Percentiles rank a stretch among this genome's conserved stretches.
Evolutionary conservation across 2,888 invertebrate genomes (phyloP).

Genomic region (Syrista parreyssii): DNA sequence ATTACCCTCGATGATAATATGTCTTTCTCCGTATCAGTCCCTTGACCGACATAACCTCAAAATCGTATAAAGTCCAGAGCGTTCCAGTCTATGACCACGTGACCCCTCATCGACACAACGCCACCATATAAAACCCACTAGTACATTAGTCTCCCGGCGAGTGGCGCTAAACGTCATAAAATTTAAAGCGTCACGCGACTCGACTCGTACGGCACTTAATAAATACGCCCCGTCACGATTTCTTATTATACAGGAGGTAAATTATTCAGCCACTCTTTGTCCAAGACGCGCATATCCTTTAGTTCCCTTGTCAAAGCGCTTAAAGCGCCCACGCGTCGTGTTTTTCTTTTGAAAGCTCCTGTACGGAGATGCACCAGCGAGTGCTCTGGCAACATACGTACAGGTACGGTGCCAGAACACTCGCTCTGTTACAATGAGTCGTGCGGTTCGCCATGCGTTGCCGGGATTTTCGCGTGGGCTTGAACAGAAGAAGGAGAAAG

Average conservation of each 20-base stretch:
- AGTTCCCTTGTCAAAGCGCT: neutral
- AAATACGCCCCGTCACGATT: neutral
- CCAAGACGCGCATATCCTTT: neutral
- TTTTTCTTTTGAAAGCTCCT: neutral
- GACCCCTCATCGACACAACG: neutral
- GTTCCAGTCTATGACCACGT: neutral
- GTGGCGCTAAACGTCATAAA: neutral
- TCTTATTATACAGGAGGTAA: neutral
- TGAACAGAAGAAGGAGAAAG: neutral
- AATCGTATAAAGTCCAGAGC: neutral
- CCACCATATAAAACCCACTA: neutral
- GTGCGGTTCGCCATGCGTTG: neutral
- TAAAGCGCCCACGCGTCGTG: neutral
- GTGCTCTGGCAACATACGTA: neutral
- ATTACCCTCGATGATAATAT: neutral
- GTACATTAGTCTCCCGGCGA: neutral
- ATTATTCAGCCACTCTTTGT: neutral
- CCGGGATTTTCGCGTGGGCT: conserved; percentile 2
- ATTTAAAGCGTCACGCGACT: neutral
- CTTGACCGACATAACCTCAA: neutral
- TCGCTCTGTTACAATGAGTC: neutral
- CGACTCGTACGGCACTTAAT: neutral
- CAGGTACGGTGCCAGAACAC: too few relatives aligned
- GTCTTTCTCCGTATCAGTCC: neutral
- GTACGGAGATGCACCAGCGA: neutral